Percentiles rank a stretch among this genome's conserved stretches.
Conservation (phyloP, 2,113 vertebrate genomes). For the Thermophis baileyi region DNA sequence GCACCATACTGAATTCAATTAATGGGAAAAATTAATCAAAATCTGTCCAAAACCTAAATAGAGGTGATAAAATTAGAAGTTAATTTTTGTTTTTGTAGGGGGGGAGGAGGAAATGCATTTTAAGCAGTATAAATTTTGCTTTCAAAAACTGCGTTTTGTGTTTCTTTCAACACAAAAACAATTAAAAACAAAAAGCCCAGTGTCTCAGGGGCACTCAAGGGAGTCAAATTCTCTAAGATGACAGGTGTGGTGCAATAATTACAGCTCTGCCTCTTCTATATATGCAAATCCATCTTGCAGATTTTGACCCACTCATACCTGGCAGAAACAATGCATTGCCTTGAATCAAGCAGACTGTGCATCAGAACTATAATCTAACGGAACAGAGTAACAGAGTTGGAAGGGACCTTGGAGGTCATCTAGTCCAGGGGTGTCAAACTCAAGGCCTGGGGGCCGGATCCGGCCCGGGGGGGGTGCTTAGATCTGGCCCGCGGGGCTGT, state of each 20-base stretch:
- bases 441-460: no score
- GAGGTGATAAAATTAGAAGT: constrained; percentile 29
- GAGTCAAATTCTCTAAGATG: neutral
- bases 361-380: neutral
- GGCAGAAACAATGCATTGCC: neutral
- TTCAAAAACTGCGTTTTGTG: neutral
- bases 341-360: neutral
- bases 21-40: constrained; percentile 57
- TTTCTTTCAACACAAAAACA: neutral
- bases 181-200: neutral
- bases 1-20: constrained; percentile 39
- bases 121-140: neutral
- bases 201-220: neutral
- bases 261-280: neutral
- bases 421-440: no score
- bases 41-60: constrained; percentile 41
- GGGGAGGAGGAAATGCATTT: constrained; percentile 14
- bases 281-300: neutral
- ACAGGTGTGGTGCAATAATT: neutral
- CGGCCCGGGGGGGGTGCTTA: no score
- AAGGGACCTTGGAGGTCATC: no score
- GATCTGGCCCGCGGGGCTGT: no score
- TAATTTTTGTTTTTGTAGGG: constrained; percentile 24
- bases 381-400: no score
- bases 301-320: neutral